Evolutionary conservation across 2,888 invertebrate species (phyloP).

Genomic region (Nemotelus nigrinus): DNA sequence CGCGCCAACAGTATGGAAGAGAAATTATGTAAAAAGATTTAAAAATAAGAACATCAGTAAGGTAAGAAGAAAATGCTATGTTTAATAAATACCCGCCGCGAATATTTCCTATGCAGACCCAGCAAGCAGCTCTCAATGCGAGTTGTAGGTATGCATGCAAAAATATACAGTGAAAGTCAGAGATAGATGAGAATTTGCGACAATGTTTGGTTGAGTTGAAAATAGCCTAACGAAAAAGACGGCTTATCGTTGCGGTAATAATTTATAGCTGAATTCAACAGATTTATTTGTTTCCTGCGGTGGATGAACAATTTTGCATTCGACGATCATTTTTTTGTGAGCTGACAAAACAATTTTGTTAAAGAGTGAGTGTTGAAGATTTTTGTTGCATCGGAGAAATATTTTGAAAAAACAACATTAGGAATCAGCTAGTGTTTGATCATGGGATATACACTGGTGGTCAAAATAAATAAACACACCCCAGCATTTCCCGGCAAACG

Average conservation of each 20-base stretch:
- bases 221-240: background rate
- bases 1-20: background rate
- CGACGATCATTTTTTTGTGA: too few relatives aligned
- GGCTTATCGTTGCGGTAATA: background rate
- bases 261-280: background rate
- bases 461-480: too few relatives aligned
- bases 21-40: slow-evolving; percentile 26
- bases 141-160: background rate
- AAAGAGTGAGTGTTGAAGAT: too few relatives aligned
- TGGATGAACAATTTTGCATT: too few relatives aligned
- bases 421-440: too few relatives aligned
- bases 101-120: background rate
- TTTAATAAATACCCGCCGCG: background rate
- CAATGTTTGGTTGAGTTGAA: slow-evolving; percentile 3
- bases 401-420: too few relatives aligned
- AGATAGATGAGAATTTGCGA: too few relatives aligned
- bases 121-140: background rate
- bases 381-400: too few relatives aligned
- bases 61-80: background rate
- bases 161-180: background rate
- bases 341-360: too few relatives aligned
- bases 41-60: slow-evolving; percentile 12
- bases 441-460: too few relatives aligned
- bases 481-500: too few relatives aligned
- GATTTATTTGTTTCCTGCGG: background rate